These are phyloP conservation scores for Pseudorhiza aurosa DNA, from an alignment of 30 jellyfish, hydroid and myxozoan species.

Conservation along the genomic window DNA sequence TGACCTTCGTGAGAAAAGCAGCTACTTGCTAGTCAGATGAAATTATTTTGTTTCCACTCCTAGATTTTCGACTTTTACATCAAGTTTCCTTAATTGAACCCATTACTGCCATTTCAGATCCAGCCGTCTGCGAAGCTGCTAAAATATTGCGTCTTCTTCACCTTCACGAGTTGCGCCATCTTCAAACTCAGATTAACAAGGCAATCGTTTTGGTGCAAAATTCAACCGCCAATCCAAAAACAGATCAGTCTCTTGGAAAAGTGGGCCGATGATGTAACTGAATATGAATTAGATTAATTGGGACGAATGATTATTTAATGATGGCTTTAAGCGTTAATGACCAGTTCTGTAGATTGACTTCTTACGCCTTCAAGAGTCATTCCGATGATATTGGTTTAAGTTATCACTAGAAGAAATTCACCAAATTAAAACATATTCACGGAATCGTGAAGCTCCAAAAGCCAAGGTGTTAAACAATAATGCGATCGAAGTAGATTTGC, in stretches of 20 bases:
- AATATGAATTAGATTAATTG: no score
- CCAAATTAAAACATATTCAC: no score
- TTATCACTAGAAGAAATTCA: no score
- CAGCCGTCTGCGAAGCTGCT: slow-evolving; percentile 92
- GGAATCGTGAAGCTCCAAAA: no score
- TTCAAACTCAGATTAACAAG: slow-evolving; percentile 91
- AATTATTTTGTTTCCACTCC: neutral
- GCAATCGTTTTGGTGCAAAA: slow-evolving; percentile 93
- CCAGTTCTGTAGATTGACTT: no score
- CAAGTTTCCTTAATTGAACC: no score
- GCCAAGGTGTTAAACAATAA: no score
- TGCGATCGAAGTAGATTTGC: no score
- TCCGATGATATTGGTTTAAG: no score
- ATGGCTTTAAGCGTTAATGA: no score
- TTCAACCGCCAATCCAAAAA: slow-evolving; percentile 94
- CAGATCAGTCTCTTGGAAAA: slow-evolving; percentile 97
- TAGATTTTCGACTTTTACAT: neutral
- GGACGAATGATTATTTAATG: no score
- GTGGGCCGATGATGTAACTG: slow-evolving; percentile 69
- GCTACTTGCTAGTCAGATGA: neutral
- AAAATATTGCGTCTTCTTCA: slow-evolving; percentile 93
- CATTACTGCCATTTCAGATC: slow-evolving; percentile 45
- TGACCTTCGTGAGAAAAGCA: neutral
- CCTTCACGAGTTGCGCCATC: slow-evolving; percentile 85
- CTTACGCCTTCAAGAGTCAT: no score